A percentile compares a stretch with the other conserved stretches of the same genome.
Conservation (phyloP, 2,888 invertebrate genomes). For the Apantesis nais region DNA sequence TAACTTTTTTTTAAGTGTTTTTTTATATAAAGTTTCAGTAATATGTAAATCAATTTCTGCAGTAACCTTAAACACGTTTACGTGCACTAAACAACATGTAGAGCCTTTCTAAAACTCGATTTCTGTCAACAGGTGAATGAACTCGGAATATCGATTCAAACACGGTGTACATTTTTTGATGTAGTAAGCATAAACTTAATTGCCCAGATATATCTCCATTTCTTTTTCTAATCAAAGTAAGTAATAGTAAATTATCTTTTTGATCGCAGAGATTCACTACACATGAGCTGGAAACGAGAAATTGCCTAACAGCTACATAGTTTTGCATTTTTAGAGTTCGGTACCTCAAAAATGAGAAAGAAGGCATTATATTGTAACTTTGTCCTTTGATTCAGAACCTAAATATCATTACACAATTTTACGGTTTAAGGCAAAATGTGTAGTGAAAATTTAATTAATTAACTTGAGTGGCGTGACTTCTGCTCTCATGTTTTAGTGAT, state of each 20-base stretch:
- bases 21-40: constrained; percentile 17
- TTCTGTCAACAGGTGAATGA: constrained; percentile 4
- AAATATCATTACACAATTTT: background rate
- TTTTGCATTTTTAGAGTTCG: background rate
- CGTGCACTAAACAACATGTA: background rate
- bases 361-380: background rate
- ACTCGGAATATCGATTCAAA: constrained; percentile 8
- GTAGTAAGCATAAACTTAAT: too few relatives aligned
- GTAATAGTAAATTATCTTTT: too few relatives aligned
- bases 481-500: constrained; percentile 1
- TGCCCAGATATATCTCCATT: background rate
- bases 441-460: background rate
- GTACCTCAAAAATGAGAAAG: background rate
- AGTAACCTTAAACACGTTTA: background rate
- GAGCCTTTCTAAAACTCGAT: constrained; percentile 11
- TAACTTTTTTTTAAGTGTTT: constrained; percentile 21
- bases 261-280: background rate
- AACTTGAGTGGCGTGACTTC: background rate
- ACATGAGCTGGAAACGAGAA: background rate
- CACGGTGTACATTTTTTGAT: background rate
- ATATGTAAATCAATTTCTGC: background rate
- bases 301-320: background rate
- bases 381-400: background rate
- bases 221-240: background rate
- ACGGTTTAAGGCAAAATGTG: background rate